These are phyloP conservation scores for Graptemys geographica DNA, from an alignment of 2,797 vertebrate genomes.

Conservation along the genomic window DNA sequence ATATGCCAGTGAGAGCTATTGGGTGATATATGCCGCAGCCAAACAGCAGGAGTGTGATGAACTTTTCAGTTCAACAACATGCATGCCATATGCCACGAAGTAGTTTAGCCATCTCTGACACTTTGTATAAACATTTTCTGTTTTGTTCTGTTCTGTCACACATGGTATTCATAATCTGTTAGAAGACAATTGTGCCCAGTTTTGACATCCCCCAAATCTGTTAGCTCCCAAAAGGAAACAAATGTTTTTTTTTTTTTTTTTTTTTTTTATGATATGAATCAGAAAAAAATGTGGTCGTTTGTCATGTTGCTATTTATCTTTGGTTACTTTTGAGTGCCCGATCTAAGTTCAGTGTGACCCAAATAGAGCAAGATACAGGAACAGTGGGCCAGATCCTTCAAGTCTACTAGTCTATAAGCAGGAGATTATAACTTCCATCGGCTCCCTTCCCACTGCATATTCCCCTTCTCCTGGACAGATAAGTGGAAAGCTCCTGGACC, in stretches of 20 bases:
- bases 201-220: constrained; percentile 72
- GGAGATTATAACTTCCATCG: background rate
- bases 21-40: constrained; percentile 64
- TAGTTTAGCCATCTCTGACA: constrained; percentile 33
- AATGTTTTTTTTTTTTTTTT: background rate
- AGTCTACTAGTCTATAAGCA: background rate
- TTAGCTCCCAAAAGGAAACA: constrained; percentile 44
- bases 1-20: constrained; percentile 72
- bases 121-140: constrained; percentile 64
- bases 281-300: constrained; percentile 23
- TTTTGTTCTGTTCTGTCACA: constrained; percentile 61
- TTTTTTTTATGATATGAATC: constrained; percentile 59
- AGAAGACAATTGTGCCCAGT: constrained; percentile 58
- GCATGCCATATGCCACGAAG: constrained; percentile 30
- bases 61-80: constrained; percentile 53
- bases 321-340: background rate
- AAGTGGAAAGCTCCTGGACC: background rate
- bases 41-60: constrained; percentile 71
- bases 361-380: background rate
- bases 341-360: background rate
- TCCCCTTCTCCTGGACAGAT: background rate
- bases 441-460: background rate
- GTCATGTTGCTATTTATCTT: background rate
- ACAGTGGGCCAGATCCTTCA: background rate
- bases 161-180: constrained; percentile 71